Evolutionary conservation across 2,888 invertebrate genomes (phyloP).

Genomic region (Ophioninae sp.): DNA sequence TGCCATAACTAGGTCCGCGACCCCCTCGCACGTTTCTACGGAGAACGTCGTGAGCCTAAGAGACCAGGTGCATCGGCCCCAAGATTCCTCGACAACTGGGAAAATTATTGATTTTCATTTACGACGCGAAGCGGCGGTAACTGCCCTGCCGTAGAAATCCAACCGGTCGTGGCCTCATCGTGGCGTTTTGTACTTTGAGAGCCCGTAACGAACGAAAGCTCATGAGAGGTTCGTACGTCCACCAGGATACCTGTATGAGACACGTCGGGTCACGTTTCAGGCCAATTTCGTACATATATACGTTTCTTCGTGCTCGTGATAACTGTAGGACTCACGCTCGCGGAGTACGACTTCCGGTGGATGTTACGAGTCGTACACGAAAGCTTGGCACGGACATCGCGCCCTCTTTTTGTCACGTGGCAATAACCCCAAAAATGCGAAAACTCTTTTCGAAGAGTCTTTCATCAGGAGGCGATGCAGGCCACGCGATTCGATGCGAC

Average conservation of each 20-base stretch:
- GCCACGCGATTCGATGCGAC: conserved; percentile 19
- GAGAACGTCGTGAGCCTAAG: conserved; percentile 23
- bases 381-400: conserved; percentile 58
- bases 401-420: conserved; percentile 52
- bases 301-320: background rate
- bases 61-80: conserved; percentile 73
- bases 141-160: conserved; percentile 42
- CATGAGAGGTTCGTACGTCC: background rate
- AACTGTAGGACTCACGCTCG: background rate
- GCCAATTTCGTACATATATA: background rate
- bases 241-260: background rate
- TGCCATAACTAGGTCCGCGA: conserved; percentile 59
- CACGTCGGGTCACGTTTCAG: conserved; percentile 26
- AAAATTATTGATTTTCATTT: conserved; percentile 77
- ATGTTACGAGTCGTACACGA: conserved; percentile 6
- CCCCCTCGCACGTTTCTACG: conserved; percentile 31
- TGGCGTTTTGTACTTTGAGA: background rate
- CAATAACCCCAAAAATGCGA: conserved; percentile 51
- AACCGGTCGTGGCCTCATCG: conserved; percentile 5
- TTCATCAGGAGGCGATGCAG: background rate
- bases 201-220: background rate
- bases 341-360: background rate
- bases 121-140: conserved; percentile 53
- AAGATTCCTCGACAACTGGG: conserved; percentile 63
- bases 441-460: background rate